phyloP scores from a whole-genome alignment of 1,140 invertebrate genomes.

The Venustaconcha ellipsiformis region DNA sequence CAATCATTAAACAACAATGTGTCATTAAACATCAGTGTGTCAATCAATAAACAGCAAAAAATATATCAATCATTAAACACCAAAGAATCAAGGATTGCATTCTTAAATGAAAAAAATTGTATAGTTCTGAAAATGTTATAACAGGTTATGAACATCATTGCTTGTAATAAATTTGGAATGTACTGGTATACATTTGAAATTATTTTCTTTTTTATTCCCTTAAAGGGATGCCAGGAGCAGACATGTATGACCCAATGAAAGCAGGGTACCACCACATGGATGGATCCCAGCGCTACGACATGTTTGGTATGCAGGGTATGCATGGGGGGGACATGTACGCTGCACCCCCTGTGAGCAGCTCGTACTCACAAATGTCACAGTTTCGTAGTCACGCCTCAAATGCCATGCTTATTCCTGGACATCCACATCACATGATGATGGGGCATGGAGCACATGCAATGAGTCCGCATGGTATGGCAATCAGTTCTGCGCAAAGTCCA shows the following conservation, averaged over 20 bases:
- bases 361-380: conserved; percentile 70
- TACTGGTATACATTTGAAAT: too few relatives aligned
- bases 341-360: conserved; percentile 61
- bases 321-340: conserved; percentile 68
- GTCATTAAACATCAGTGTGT: too few relatives aligned
- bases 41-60: too few relatives aligned
- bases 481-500: conserved; percentile 68
- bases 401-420: conserved; percentile 71
- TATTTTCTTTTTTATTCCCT: conserved; percentile 5
- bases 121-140: too few relatives aligned
- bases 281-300: conserved; percentile 58
- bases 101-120: too few relatives aligned
- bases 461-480: conserved; percentile 68
- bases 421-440: conserved; percentile 72
- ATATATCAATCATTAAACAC: too few relatives aligned
- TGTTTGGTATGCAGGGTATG: conserved; percentile 67
- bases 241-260: conserved; percentile 68
- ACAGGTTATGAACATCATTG: too few relatives aligned
- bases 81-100: too few relatives aligned
- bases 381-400: conserved; percentile 71
- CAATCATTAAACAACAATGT: too few relatives aligned
- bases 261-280: conserved; percentile 63
- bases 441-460: conserved; percentile 64
- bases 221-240: conserved; percentile 65
- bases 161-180: too few relatives aligned